Evolutionary conservation across 2,797 vertebrate species (phyloP), one percentile per base, ranked within the genome.

Genomic region (Tauraco hartlaubi): DNA sequence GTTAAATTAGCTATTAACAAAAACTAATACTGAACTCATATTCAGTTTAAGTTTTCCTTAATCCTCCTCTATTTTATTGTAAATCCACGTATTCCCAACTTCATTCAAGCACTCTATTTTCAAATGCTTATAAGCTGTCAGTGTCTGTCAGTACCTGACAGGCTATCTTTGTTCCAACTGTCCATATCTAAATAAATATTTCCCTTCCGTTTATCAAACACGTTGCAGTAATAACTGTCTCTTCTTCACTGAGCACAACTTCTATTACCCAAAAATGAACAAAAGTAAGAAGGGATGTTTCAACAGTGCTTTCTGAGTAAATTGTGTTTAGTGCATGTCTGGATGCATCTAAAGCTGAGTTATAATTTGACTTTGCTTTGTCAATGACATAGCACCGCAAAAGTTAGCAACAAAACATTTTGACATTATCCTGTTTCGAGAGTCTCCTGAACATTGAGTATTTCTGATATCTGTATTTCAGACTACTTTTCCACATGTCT

Each of bases 121-220:
- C 48, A 74, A 87, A 46, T n/a, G 41, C 16, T 92, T 80, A 46
- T n/a, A 74, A 80, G 29, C 23, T 67, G 46, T 58, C 59, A 58
- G 14, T 90, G 55, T 54, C 72, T 72, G 35, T 90, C 80, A 90
- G 43, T 21, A 77, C 33, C 29, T 86, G 63, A 66, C 37, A 73
- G 26, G 26, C 29, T 64, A 29, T 29, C 85, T 76, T 92, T 85
- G 43, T 69, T 92, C 18, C 75, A 91, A 9, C n/a, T 71, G 19
- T 39, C 44, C n/a, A 31, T 55, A 82, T 54, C 23, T 69, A 85
- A 85, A 83, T 26, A 88, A 85, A 52, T 75, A 90, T 90, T 96
- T 74, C n/a, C 33, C 21, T 85, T 82, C 55, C 12, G 6, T 69
- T 75, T 92, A 75, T 63, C 55, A 90, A 79, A 88, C 33, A 76